Percentiles rank a stretch among this genome's conserved stretches.
Conservation (phyloP, 2,113 vertebrate species). For the Cochlearius cochlearius region DNA sequence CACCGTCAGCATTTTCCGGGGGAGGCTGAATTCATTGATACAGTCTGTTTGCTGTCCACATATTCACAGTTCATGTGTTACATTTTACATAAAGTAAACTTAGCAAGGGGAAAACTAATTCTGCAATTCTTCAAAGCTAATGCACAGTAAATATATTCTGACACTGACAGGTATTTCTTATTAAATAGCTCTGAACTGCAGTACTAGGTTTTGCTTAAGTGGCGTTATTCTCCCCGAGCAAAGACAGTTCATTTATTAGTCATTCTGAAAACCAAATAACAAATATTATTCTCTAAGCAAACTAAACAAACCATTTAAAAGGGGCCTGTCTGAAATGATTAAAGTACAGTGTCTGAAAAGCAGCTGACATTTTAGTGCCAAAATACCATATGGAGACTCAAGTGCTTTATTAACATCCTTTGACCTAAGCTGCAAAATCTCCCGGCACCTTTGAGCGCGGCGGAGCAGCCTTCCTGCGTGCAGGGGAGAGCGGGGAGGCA, state of each 20-base stretch:
- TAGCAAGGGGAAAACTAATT: slow-evolving; percentile 76
- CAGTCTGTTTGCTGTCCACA: slow-evolving; percentile 71
- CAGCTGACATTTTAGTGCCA: slow-evolving; percentile 61
- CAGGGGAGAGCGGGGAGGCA: neutral
- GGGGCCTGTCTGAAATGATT: slow-evolving; percentile 61
- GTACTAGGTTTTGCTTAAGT: slow-evolving; percentile 79
- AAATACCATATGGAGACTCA: slow-evolving; percentile 66
- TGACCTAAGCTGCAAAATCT: slow-evolving; percentile 41
- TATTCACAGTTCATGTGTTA: slow-evolving; percentile 77
- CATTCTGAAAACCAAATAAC: slow-evolving; percentile 78
- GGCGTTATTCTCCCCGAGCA: slow-evolving; percentile 76
- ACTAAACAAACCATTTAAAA: slow-evolving; percentile 75
- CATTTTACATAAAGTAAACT: slow-evolving; percentile 82
- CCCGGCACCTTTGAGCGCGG: neutral
- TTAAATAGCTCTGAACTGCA: slow-evolving; percentile 75
- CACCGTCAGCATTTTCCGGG: slow-evolving; percentile 45
- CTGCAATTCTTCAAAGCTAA: slow-evolving; percentile 78
- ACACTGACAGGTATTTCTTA: slow-evolving; percentile 83
- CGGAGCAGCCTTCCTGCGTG: neutral
- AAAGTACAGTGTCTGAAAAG: slow-evolving; percentile 61
- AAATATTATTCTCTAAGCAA: slow-evolving; percentile 73
- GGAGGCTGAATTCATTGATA: slow-evolving; percentile 66
- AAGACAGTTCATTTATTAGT: slow-evolving; percentile 81
- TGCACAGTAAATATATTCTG: slow-evolving; percentile 78
- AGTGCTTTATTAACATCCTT: slow-evolving; percentile 25